phyloP scores from a whole-genome alignment of 2,797 vertebrate genomes.

The Melanotaenia trifasciata region DNA sequence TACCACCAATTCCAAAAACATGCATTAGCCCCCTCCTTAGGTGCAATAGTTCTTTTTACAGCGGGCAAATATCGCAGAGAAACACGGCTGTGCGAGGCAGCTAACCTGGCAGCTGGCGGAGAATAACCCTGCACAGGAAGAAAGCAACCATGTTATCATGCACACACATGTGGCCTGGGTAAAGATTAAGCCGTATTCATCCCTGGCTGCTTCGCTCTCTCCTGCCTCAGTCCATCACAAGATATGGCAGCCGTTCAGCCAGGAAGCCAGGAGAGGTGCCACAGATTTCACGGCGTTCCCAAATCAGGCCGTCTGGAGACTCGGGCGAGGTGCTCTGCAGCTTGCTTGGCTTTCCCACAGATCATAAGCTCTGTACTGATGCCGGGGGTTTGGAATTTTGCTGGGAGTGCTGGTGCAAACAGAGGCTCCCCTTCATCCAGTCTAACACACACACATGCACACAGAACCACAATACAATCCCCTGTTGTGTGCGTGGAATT shows the following conservation, averaged over 20 bases:
- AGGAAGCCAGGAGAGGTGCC: conserved; percentile 83
- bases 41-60: conserved; percentile 80
- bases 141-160: conserved; percentile 88
- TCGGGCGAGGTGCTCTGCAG: conserved; percentile 71
- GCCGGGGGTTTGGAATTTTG: conserved; percentile 71
- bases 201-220: conserved; percentile 84
- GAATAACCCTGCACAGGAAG: conserved; percentile 82
- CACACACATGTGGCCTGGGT: conserved; percentile 88
- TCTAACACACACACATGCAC: conserved; percentile 40
- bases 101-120: conserved; percentile 86
- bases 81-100: conserved; percentile 84
- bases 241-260: conserved; percentile 87
- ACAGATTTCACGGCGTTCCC: conserved; percentile 85
- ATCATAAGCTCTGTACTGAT: conserved; percentile 66
- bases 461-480: conserved; percentile 63
- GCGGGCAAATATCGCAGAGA: conserved; percentile 83
- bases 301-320: conserved; percentile 79
- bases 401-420: conserved; percentile 56
- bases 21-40: conserved; percentile 87
- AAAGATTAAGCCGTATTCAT: conserved; percentile 91
- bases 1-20: conserved; percentile 86
- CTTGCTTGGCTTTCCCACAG: conserved; percentile 70
- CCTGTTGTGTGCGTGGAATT: conserved; percentile 72
- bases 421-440: conserved; percentile 60
- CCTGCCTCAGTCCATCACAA: conserved; percentile 88